Base-by-base conservation (phyloP, 53 echinoderm and acorn worm genomes). In the Paracentrotus lividus region DNA sequence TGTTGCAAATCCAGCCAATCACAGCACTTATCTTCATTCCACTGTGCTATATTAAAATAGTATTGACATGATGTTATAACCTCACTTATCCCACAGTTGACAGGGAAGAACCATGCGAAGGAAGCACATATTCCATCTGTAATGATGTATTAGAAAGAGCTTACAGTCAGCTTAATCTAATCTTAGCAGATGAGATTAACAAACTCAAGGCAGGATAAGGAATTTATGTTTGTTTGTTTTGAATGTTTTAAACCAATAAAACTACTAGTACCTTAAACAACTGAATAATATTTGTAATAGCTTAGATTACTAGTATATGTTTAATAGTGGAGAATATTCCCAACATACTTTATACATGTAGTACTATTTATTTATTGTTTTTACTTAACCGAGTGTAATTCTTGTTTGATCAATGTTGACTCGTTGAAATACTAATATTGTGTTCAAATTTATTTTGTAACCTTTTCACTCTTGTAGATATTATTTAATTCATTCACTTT, bases 131-230 rank as follows among this genome's bases (percentile, higher is more conserved):
- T 90, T 91, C 94, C 93, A 89, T 96, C 84, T 72, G 94, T 51
- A 96, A 96, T 88, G 94, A 96, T 59, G 51, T 75, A 56, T 81
- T 96, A 56, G 95, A 95, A 87, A 81, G 29, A 23, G 94, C 96
- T 31, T 96, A 96, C 94, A 77, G 18, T 34, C 93, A 84, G 32
- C 75, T 96, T 36, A 94, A 88, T 66, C 34, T 56, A 88, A 92
- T 92, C 77, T 81, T 96, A 84, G 16, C 18, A 23, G 96, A 94
- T 40, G 96, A 96, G 42, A 93, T 96, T 29, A 49, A 88, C 54
- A 94, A 84, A 85, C 88, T 96, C 86, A 64, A 75, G 89, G 84
- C 87, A 54, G 76, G 87, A 51, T 77, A 78, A 51, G 21, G 14
- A 75, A 53, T 12, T 45, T 81, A 16, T 33, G 0, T 27, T 38